A percentile compares a stretch with the other conserved stretches of the same genome.
Conservation (phyloP, 2,888 invertebrate genomes). For the Tuberolachnus salignus region DNA sequence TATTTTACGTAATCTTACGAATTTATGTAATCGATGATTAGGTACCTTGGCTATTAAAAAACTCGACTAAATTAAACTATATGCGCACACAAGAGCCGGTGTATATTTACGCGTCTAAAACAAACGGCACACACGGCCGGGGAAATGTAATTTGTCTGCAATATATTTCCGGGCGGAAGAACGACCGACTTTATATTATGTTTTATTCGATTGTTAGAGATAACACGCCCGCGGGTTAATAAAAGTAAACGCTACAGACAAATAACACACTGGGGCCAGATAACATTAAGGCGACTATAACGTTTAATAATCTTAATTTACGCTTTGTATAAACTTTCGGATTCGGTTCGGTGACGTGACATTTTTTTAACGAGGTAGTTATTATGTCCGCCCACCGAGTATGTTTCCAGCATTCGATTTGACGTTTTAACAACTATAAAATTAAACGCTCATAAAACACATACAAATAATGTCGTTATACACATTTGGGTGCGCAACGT, state of each 20-base stretch:
- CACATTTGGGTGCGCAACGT: no score
- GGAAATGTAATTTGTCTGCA: background rate
- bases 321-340: background rate
- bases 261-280: no score
- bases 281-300: no score
- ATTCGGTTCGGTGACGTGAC: background rate
- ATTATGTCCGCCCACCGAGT: background rate
- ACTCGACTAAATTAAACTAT: background rate
- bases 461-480: no score
- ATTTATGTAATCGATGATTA: background rate
- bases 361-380: background rate
- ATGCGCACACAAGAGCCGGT: background rate
- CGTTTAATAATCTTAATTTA: background rate
- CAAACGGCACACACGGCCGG: background rate
- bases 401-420: no score
- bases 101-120: background rate
- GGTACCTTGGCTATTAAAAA: background rate
- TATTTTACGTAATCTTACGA: no score
- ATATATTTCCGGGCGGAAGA: slow-evolving; percentile 13
- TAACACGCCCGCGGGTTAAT: background rate
- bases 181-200: background rate
- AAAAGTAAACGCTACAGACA: background rate
- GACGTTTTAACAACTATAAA: no score
- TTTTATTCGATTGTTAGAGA: no score
- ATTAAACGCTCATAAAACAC: no score